Conservation (phyloP, 2,113 vertebrate species). For the Bambusicola thoracicus region DNA sequence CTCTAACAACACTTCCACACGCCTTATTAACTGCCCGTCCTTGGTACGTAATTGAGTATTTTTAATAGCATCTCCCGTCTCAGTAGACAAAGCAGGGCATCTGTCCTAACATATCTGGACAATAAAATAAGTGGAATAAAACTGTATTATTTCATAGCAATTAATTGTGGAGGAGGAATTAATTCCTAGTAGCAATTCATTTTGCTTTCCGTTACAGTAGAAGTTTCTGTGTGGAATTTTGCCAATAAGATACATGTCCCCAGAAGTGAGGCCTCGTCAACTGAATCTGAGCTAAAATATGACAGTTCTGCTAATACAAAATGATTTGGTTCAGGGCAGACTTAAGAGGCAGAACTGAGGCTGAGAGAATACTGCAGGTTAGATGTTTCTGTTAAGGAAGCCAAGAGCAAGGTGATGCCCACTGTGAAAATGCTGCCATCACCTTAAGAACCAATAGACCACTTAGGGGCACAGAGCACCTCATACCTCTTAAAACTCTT, state of each 20-base stretch:
- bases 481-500: background rate
- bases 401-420: background rate
- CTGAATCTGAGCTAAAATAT: background rate
- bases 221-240: background rate
- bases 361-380: background rate
- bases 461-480: background rate
- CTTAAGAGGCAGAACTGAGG: background rate
- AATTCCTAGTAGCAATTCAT: background rate
- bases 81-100: constrained; percentile 16
- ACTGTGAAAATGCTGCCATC: background rate
- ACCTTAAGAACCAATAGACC: background rate
- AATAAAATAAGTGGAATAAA: background rate
- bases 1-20: background rate
- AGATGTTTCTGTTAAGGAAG: background rate
- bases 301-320: background rate
- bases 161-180: constrained; percentile 30
- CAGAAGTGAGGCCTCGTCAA: background rate
- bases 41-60: constrained; percentile 18
- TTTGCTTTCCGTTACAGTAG: background rate
- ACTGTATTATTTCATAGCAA: background rate
- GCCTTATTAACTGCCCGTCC: constrained; percentile 5
- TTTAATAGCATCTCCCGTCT: constrained; percentile 37
- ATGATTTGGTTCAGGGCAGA: background rate
- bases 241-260: background rate
- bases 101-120: constrained; percentile 20